A percentile compares a stretch with the other conserved stretches of the same genome.
Evolutionary conservation across 2,113 vertebrate genomes (phyloP).

Genomic region (Prunella himalayana): DNA sequence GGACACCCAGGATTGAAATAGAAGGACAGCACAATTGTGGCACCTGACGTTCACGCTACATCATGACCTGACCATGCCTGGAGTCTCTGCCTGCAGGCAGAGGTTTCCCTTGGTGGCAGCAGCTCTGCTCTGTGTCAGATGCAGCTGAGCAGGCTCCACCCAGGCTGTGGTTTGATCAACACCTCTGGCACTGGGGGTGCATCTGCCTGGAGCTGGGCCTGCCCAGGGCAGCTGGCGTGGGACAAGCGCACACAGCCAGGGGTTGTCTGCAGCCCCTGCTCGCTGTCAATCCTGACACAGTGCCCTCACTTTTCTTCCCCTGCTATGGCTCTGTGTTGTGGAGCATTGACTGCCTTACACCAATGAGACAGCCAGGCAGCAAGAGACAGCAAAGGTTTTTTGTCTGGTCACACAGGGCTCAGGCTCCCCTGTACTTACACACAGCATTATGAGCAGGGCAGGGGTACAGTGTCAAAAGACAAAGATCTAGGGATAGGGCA

Average conservation of each 20-base stretch:
- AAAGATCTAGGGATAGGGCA: not conserved
- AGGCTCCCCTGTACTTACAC: fast-evolving
- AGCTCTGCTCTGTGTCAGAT: not conserved
- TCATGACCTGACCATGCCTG: not conserved
- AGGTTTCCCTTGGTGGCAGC: fast-evolving
- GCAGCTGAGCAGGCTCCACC: not conserved
- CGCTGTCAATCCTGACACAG: fast-evolving
- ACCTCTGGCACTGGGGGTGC: not conserved
- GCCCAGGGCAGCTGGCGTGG: fast-evolving
- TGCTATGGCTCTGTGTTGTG: fast-evolving
- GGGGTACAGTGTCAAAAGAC: not conserved
- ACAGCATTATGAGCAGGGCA: fast-evolving
- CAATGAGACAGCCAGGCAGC: not conserved
- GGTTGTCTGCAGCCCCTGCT: not conserved
- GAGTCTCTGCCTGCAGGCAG: not conserved
- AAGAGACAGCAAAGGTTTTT: not conserved
- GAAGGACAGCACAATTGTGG: not conserved
- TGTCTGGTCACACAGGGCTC: fast-evolving
- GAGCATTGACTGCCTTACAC: not conserved
- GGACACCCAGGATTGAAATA: not conserved
- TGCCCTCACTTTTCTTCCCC: not conserved
- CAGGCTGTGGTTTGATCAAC: not conserved
- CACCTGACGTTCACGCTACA: fast-evolving
- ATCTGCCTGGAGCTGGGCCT: not conserved
- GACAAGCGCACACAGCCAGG: not conserved